Base-by-base conservation (phyloP, 2,888 invertebrate species). In the Cyclophora albipunctata region DNA sequence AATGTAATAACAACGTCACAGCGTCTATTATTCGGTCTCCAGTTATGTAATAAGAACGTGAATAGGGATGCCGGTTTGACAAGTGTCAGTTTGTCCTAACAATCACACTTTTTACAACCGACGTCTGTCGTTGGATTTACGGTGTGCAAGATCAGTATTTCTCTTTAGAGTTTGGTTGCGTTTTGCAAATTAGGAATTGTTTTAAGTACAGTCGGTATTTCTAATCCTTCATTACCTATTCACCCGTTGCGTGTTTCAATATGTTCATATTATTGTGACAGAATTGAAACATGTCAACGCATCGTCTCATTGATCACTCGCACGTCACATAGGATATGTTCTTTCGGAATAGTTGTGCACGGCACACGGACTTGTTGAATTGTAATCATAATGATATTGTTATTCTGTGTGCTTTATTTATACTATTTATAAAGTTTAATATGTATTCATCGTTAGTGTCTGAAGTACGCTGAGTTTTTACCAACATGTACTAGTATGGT, bases 171-270 rank as follows among this genome's bases (percentile, higher is more conserved):
- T 73, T 76, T 65, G 75, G 72, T 79, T 75, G 78, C 73, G 55
- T 69, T 68, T 57, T 57, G 72, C 73, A 75, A 75, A 64, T 63
- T 71, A 67, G 71, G 69, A 70, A 74, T 72, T 73, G 66, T 75
- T 77, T 75, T 62, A 63, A 60, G 58, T 61, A 59, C 54, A 63
- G 69, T 75, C 69, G 77, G 71, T 73, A 73, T 77, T 78, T 69
- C 67, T 68, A 73, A 77, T 78, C 70, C 73, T 75, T 77, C 68
- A 58, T 71, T 67, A 70, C 75, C 75, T 78, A 73, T 80, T 75
- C 74, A 68, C 71, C 42, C 45, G 43, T 44, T 52, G 34, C 48
- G 35, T 45, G 40, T 41, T 37, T 44, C 7, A 40, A 42, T 37
- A 7, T 35, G 20, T 20, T 20, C 20, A 20, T 20, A 20, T 20